phyloP scores from a whole-genome alignment of 2,888 invertebrate genomes.

The Lymantria monacha region DNA sequence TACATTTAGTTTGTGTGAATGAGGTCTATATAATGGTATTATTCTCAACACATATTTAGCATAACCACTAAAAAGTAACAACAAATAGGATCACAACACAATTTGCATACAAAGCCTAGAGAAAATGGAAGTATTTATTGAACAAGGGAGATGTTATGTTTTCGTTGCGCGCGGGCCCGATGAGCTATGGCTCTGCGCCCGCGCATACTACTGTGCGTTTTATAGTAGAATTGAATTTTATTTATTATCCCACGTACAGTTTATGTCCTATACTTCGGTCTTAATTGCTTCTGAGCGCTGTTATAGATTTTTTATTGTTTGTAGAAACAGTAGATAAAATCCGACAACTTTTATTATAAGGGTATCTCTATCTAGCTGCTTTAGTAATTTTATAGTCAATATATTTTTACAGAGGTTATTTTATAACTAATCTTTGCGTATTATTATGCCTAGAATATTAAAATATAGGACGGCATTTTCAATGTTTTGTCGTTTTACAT shows the following conservation, averaged over 20 bases:
- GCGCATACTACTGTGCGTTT: constrained; percentile 50
- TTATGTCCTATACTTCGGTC: constrained; percentile 15
- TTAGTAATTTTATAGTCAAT: background rate
- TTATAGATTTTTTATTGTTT: background rate
- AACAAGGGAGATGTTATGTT: constrained; percentile 38
- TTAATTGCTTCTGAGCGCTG: constrained; percentile 1
- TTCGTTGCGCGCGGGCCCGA: constrained; percentile 38
- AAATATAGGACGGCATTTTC: too few species aligned
- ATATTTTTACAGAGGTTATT: too few species aligned
- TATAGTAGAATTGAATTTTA: constrained; percentile 33
- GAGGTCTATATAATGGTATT: constrained; percentile 11
- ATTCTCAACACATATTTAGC: constrained; percentile 9
- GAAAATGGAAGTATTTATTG: constrained; percentile 59
- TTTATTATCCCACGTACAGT: constrained; percentile 27
- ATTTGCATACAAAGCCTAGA: constrained; percentile 62
- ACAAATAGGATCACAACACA: constrained; percentile 43
- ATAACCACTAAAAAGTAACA: constrained; percentile 13
- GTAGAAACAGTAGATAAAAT: background rate
- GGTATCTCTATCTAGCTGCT: background rate
- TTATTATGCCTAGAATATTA: too few species aligned
- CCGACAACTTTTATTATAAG: background rate
- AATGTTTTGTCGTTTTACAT: too few species aligned
- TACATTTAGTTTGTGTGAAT: constrained; percentile 16
- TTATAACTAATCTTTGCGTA: too few species aligned
- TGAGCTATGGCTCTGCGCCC: constrained; percentile 41